Evolutionary conservation across 2,888 invertebrate genomes (phyloP).

Genomic region (Monopis laevigella): DNA sequence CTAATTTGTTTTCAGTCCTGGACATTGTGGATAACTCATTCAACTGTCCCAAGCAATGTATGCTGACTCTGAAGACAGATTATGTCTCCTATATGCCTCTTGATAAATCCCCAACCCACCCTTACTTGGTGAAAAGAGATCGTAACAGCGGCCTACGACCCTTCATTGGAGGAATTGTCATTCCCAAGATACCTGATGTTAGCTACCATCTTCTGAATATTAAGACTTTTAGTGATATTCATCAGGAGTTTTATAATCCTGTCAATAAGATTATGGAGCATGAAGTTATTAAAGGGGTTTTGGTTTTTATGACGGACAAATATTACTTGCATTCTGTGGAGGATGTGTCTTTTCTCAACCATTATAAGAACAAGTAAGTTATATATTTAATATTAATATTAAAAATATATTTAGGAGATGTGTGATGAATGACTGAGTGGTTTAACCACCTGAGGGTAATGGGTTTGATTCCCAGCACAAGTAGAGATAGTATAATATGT

Average conservation of each 20-base stretch:
- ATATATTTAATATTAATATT: slow-evolving; percentile 3
- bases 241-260: slow-evolving; percentile 31
- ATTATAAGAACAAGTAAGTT: slow-evolving; percentile 49
- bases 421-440: too few relatives aligned
- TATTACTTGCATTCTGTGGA: slow-evolving; percentile 43
- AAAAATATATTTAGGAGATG: too few relatives aligned
- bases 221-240: slow-evolving; percentile 27
- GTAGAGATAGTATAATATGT: too few relatives aligned
- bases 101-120: slow-evolving; percentile 31
- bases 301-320: slow-evolving; percentile 53
- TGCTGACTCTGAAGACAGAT: slow-evolving; percentile 37
- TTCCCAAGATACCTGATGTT: slow-evolving; percentile 49
- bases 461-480: too few relatives aligned
- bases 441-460: too few relatives aligned
- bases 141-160: slow-evolving; percentile 26
- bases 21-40: slow-evolving; percentile 38
- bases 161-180: slow-evolving; percentile 43
- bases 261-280: slow-evolving; percentile 33
- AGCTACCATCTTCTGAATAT: slow-evolving; percentile 42
- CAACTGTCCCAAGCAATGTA: slow-evolving; percentile 41
- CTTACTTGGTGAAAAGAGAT: slow-evolving; percentile 28
- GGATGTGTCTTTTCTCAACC: slow-evolving; percentile 45
- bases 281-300: slow-evolving; percentile 40
- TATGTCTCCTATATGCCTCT: slow-evolving; percentile 42
- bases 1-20: slow-evolving; percentile 41